Evolutionary conservation across 1,140 invertebrate genomes (phyloP), one percentile per base, ranked within the genome.

Genomic region (Araneus ventricosus): DNA sequence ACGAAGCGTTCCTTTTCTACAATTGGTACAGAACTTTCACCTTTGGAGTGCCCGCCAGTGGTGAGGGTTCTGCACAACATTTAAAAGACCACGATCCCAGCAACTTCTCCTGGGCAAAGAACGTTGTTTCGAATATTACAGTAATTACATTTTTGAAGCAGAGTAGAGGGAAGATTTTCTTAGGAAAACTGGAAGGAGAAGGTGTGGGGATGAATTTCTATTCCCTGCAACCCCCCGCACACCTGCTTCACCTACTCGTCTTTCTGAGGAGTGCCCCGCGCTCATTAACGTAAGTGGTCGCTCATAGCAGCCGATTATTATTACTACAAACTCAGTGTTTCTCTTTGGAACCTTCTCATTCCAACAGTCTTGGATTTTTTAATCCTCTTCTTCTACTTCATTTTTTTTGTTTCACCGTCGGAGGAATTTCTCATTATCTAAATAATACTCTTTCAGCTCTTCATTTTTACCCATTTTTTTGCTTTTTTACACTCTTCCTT

Each of bases 381-480:
- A 30, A 86, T 89, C 37, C 61, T 52, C 70, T 52, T n/a, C 8
- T 52, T 41, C 39, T 34, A 61, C 57, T 27, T 61, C 37, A 27
- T 61, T 84, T 90, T 90, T 82, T 41, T 79, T 63, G n/a, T 89
- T 89, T 89, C 41, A n/a, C 63, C 45, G 20, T 86, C 63, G 79
- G 45, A 59, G 89, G 89, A 90, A 90, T 90, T 90, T 90, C 89
- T 90, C 89, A 90, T 90, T 90, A 90, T 90, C 79, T 90, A 90
- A 90, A 90, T 90, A 90, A 90, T 90, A 90, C 89, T 82, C 79
- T 90, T 90, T 84, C 89, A 63, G n/a, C 27, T 57, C 89, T 88
- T 45, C 87, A 41, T 57, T 86, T 61, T 45, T 45, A 34, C 27
- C 14, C 57, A 87, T 39, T 61, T 87, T 87, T 87, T 59, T 87